A percentile compares a stretch with the other conserved stretches of the same genome.
Evolutionary conservation across 2,888 invertebrate genomes (phyloP).

Genomic region (Caenorhabditis becei): DNA sequence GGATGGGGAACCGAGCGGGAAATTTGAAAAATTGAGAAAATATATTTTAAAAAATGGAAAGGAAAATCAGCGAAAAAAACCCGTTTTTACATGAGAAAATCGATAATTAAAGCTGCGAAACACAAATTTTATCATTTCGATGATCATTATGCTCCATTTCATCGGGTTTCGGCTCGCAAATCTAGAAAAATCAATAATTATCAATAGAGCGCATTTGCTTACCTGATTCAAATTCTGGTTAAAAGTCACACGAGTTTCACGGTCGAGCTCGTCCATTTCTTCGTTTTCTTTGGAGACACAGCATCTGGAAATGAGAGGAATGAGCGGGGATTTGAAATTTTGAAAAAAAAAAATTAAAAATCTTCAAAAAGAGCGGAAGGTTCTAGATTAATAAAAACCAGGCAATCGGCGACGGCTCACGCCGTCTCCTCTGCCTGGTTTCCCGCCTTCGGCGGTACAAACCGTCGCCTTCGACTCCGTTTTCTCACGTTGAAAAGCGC

Average conservation of each 20-base stretch:
- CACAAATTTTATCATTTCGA: constrained; percentile 53
- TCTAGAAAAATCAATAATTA: constrained; percentile 15
- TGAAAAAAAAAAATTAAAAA: constrained; percentile 9
- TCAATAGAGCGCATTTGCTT: constrained; percentile 5
- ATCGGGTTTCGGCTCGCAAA: constrained; percentile 49
- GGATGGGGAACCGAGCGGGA: neutral
- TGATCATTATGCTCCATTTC: constrained; percentile 52
- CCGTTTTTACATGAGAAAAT: neutral
- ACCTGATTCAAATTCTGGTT: constrained; percentile 71
- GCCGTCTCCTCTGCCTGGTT: neutral
- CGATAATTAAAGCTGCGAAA: constrained; percentile 47
- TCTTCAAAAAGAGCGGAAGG: neutral
- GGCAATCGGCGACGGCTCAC: no score
- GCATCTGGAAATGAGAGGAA: constrained; percentile 51
- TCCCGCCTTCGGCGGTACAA: no score
- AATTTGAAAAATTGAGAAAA: neutral
- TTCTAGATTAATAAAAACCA: no score
- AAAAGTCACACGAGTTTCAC: constrained; percentile 70
- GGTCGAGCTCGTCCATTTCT: constrained; percentile 66
- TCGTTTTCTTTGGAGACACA: constrained; percentile 67
- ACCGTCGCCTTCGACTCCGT: no score
- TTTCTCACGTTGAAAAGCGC: no score
- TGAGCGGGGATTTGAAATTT: no score
- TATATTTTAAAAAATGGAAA: neutral
- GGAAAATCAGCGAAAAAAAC: constrained; percentile 4